Base-by-base conservation (phyloP, 1,140 invertebrate species). In the Ditylenchus dipsaci region DNA sequence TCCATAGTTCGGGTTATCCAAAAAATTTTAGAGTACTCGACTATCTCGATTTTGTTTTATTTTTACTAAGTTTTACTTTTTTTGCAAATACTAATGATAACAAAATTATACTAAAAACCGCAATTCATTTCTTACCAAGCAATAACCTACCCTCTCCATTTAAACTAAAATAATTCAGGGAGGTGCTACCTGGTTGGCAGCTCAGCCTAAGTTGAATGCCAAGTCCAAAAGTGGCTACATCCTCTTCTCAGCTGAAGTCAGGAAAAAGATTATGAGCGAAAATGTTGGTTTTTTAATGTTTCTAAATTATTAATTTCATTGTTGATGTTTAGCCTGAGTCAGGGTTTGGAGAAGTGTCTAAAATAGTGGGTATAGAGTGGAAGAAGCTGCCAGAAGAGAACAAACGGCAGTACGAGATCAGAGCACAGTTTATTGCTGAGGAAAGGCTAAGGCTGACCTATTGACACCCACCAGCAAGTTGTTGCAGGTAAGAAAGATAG, bases 291-390 rank as follows among this genome's bases (percentile, higher is more conserved):
- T 38, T 38, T 11, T 38, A 5, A 3, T 38, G 3, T 38, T 38
- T 38, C 11, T 3, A 11, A 38, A 5, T 11, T 38, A 5, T 38
- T 11, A 38, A 11, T 38, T 38, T 38, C 3, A 5, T 38, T 38
- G 3, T 38, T 3, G 33, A 5, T 3, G 33, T 38, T 38, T 38
- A 38, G 33, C 94, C 94, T 5, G 92, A 94, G 69, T 90, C 90
- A 61, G 89, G 89, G 26, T 98, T 98, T 86, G 95, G 95, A 61
- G 95, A 98, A 84, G 95, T 99, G 80, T 95, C 92, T 77, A 89
- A 93, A 75, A 90, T 97, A 80, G 93, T 97, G 78, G 95, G 94
- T 70, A 91, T 90, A 79, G 93, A 95, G 88, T 98, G 95, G 95
- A 89, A 93, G 76, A 91, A 91, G 69, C 85, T 98, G 66, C 88